Evolutionary conservation across 2,888 invertebrate genomes (phyloP).

Genomic region (Argynnis bischoffii): DNA sequence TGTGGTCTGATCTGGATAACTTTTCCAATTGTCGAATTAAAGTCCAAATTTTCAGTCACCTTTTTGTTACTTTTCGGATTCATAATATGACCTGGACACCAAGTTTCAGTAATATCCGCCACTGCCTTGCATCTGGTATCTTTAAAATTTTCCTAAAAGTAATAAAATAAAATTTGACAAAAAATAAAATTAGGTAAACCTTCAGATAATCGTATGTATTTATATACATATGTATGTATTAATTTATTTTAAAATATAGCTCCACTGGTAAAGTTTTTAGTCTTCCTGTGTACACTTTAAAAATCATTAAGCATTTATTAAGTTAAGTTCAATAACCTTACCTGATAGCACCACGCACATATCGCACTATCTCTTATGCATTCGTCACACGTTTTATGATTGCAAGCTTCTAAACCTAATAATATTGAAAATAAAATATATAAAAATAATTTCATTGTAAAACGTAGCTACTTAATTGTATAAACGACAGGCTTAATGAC

Average conservation of each 20-base stretch:
- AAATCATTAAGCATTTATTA: not conserved
- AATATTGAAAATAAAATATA: conserved; percentile 32
- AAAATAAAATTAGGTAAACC: not conserved
- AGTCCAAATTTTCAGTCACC: conserved; percentile 43
- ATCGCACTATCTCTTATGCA: conserved; percentile 56
- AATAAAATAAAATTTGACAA: conserved; percentile 12
- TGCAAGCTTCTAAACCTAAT: conserved; percentile 45
- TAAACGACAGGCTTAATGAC: not conserved
- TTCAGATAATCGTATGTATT: not conserved
- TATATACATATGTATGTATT: not conserved
- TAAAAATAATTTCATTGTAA: conserved; percentile 25
- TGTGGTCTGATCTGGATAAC: conserved; percentile 65
- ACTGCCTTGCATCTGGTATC: conserved; percentile 43
- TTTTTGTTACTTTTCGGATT: conserved; percentile 39
- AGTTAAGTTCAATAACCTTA: conserved; percentile 39
- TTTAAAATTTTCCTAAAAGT: conserved; percentile 40
- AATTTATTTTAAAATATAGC: not conserved
- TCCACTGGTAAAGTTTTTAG: not conserved
- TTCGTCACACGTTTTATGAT: conserved; percentile 52
- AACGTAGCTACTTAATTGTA: not conserved
- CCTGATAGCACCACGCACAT: conserved; percentile 65
- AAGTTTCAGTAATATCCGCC: conserved; percentile 27
- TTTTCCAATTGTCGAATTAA: conserved; percentile 50
- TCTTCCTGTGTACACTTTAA: not conserved
- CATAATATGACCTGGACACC: conserved; percentile 41